Base-by-base conservation (phyloP, 2,797 vertebrate species). In the Falco columbarius region DNA sequence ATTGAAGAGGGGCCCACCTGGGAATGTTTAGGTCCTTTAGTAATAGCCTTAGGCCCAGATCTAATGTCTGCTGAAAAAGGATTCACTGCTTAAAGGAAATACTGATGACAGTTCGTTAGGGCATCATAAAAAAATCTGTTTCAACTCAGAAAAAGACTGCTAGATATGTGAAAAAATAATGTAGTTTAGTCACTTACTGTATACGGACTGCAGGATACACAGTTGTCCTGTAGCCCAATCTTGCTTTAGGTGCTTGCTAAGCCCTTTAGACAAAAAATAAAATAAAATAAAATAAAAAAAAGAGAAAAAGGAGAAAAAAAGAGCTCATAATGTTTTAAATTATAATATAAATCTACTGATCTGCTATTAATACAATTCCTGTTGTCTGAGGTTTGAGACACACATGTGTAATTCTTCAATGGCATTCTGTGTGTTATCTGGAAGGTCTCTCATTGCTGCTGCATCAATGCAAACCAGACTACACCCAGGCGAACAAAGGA, bases 391-490 rank as follows among this genome's bases (percentile, higher is more conserved):
- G 90, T 95, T 96, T 95, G 91, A 93, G 93, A 91, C 95, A 92
- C 97, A 97, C 95, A 97, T 97, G 88, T 97, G 93, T 97, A 95
- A 97, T 97, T 98, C 94, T 97, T 97, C 97, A 95, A 74, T 96
- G 96, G 97, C 90, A 98, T 98, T 96, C 96, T 92, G 80, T 90
- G 86, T 81, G 96, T 97, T 98, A 98, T 98, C 99, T 98, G 93
- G 98, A 98, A 98, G 97, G 98, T 98, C 98, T 98, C 98, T 98
- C 96, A 95, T 47, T 97, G 98, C 97, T 98, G 97, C 98, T 98
- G 98, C 98, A 99, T 99, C 99, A 99, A 99, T 99, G 99, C 98
- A 99, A 99, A 99, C 99, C 99, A 99, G 99, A 99, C 98, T 98
- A 98, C 98, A 98, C 98, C 98, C 98, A 98, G 97, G 98, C 98